phyloP scores from a whole-genome alignment of 2,113 vertebrate genomes.

The Pyxicephalus adspersus region DNA sequence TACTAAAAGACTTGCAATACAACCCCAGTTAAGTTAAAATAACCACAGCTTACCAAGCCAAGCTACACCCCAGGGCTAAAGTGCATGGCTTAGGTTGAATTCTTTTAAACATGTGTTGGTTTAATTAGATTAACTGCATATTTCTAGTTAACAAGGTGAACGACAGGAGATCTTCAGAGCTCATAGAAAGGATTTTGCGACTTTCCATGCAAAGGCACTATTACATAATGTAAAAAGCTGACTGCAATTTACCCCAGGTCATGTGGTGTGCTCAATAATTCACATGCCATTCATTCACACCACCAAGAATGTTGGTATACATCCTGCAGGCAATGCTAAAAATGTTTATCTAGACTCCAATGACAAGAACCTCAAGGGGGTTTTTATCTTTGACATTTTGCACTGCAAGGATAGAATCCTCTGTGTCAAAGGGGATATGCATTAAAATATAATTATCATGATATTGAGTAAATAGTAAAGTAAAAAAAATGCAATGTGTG shows the following conservation, averaged over 20 bases:
- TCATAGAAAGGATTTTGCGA: neutral
- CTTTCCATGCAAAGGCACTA: constrained; percentile 16
- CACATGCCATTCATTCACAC: constrained; percentile 49
- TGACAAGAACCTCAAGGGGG: constrained; percentile 5
- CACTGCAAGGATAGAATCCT: neutral
- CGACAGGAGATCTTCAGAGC: neutral
- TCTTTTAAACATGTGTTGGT: too few relatives aligned
- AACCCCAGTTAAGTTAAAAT: too few relatives aligned
- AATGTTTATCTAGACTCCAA: constrained; percentile 37
- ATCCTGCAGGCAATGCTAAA: constrained; percentile 25
- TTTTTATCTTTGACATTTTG: constrained; percentile 28
- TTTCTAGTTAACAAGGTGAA: too few relatives aligned
- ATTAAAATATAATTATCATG: too few relatives aligned
- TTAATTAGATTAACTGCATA: too few relatives aligned
- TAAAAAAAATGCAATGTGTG: too few relatives aligned
- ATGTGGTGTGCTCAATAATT: constrained; percentile 30
- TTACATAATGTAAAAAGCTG: constrained; percentile 13
- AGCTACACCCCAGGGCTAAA: too few relatives aligned
- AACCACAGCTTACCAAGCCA: too few relatives aligned
- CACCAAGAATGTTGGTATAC: constrained; percentile 33
- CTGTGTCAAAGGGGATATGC: too few relatives aligned
- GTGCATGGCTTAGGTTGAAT: too few relatives aligned
- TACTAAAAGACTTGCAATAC: too few relatives aligned
- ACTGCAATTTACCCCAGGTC: constrained; percentile 5
- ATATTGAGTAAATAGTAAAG: too few relatives aligned